Evolutionary conservation across 2,888 invertebrate genomes (phyloP), one percentile per base, ranked within the genome.

Genomic region (Hydropsyche betteni): DNA sequence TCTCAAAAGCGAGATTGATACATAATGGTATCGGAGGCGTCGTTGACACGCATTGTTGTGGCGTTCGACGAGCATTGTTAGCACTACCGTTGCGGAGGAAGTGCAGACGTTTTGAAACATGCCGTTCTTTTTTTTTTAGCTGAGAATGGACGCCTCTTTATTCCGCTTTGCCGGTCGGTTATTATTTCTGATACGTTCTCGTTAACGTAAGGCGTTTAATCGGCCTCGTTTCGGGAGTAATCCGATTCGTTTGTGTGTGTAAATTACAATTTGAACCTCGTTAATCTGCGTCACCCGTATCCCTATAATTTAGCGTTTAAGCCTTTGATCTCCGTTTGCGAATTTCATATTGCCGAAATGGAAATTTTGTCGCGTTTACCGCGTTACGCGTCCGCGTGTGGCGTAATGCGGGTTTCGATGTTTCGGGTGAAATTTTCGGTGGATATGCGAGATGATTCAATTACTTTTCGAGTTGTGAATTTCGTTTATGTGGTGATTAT

Each of bases 1-100:
- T 34, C 34, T 64, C 64, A 34, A n/a, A 1, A 36, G 34, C 36
- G 64, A 64, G 64, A 64, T 64, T 64, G 64, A 34, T 64, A n/a
- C 34, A 12, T 64, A 44, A 44, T 44, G 44, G 44, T 44, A 44
- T 64, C 36, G 64, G 36, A 64, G 64, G 64, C 64, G 64, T 64
- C 64, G 64, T 64, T 64, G 64, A 64, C 64, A 64, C 64, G 64
- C 36, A 64, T 64, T 64, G 64, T 64, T 64, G n/a, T 36, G n/a
- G 10, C 36, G 34, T n/a, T 24, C 64, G n/a, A 3, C 36, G 34
- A 8, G 64, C 64, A 64, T 64, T 64, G 64, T 64, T 64, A 64
- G 24, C 55, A 33, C 64, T 58, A 24, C 58, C 58, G 58, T 61
- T 61, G 24, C 34, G 10, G 64, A 64, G n/a, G 64, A 36, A 36